Base-by-base conservation (phyloP, 1,140 invertebrate genomes). In the Hesperophylax magnus region DNA sequence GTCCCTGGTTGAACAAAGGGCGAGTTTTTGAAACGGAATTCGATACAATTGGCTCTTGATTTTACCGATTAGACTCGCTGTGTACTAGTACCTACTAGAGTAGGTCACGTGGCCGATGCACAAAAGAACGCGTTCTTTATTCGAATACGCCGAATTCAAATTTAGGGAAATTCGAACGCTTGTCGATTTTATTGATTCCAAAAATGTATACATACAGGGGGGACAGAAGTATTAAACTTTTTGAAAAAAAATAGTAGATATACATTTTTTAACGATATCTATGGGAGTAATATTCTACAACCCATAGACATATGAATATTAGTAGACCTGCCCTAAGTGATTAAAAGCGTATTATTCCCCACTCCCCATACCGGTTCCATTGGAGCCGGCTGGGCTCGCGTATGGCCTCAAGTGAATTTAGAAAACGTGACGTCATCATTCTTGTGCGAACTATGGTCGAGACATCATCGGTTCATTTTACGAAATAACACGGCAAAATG, bases 111-210 rank as follows among this genome's bases (percentile, higher is more conserved):
- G 71, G 71, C 75, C 78, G 72, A 24, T 31, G 69, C 52, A 81
- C 61, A 81, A 81, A 81, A 47, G 63, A 77, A 77, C 53, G 47
- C 63, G 74, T 77, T 83, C 69, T 83, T 83, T 83, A 83, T 83
- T 82, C 78, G 80, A 83, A 83, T 80, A 80, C 65, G 31, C 65
- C 53, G 77, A 80, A 83, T 83, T 83, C 78, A 83, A 83, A 83
- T 83, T 83, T 83, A 83, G 81, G 81, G 81, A 83, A 83, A 83
- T 78, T 83, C 75, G 60, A 78, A 72, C 61, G 74, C 63, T 27
- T 74, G 77, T 78, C 76, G 75, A 78, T 63, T 83, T 80, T 80
- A 79, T 69, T 75, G 72, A 75, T 58, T 31, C 6, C 2, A 53
- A 56, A 54, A 24, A 15, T 54, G 24, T 31, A 15, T n/a, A n/a